Conservation (phyloP, 1,140 invertebrate species). For the Homalodisca vitripennis region DNA sequence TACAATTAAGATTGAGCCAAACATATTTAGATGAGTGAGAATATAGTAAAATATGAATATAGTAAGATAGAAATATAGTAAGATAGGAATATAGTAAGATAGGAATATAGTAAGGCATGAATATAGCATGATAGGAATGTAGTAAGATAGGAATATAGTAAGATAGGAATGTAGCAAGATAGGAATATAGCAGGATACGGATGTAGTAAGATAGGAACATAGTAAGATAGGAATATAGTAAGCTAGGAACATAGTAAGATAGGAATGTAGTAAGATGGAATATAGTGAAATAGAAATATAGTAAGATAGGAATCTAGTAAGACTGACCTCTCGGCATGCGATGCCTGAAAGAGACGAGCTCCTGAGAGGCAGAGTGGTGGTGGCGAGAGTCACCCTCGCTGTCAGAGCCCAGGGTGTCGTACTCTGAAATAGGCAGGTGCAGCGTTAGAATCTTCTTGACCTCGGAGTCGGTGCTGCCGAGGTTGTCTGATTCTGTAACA, state of each 20-base stretch:
- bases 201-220: not conserved
- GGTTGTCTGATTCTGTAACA: conserved; percentile 80
- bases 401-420: conserved; percentile 74
- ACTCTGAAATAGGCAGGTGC: conserved; percentile 85
- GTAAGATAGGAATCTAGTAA: too few relatives aligned
- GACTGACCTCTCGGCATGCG: conserved; percentile 54
- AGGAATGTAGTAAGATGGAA: not conserved
- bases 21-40: too few relatives aligned
- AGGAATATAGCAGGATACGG: not conserved
- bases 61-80: too few relatives aligned
- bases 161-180: not conserved
- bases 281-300: not conserved
- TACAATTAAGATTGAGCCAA: too few relatives aligned
- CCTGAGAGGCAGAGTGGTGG: conserved; percentile 49
- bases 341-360: conserved; percentile 59
- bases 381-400: conserved; percentile 62
- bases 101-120: too few relatives aligned
- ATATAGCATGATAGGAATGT: too few relatives aligned
- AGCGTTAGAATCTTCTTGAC: conserved; percentile 85
- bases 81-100: too few relatives aligned
- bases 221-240: not conserved
- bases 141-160: not conserved
- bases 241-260: not conserved
- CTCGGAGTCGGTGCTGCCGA: conserved; percentile 81
- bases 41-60: too few relatives aligned